Evolutionary conservation across 2,888 invertebrate genomes (phyloP).

Genomic region (Pegoplata infirma): DNA sequence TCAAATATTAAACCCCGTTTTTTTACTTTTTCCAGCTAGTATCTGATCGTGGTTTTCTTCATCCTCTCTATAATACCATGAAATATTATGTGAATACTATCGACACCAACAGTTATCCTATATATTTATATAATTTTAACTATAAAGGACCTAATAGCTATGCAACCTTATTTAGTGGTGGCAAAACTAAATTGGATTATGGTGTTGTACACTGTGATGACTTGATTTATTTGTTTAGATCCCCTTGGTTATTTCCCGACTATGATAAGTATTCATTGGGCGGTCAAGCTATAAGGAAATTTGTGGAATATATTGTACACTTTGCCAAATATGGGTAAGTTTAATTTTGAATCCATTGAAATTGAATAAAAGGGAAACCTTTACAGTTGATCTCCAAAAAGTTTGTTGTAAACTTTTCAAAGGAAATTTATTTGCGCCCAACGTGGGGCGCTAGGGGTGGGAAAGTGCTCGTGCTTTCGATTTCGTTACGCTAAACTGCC

Average conservation of each 20-base stretch:
- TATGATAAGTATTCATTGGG: constrained; percentile 73
- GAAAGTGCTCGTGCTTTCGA: too few species aligned
- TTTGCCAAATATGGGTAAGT: constrained; percentile 79
- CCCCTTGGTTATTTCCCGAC: constrained; percentile 77
- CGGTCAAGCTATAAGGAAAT: constrained; percentile 72
- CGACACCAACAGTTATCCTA: constrained; percentile 70
- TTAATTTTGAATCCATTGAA: too few species aligned
- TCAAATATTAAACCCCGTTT: background rate
- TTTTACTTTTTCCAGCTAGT: constrained; percentile 74
- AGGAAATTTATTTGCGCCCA: too few species aligned
- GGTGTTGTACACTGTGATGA: constrained; percentile 80
- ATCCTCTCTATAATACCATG: constrained; percentile 77
- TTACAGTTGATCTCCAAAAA: too few species aligned
- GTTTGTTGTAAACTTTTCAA: too few species aligned
- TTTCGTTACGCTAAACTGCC: too few species aligned
- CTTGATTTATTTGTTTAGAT: constrained; percentile 79
- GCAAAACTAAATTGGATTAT: constrained; percentile 65
- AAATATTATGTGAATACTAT: constrained; percentile 66
- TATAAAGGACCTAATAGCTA: constrained; percentile 78
- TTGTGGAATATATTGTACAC: constrained; percentile 78
- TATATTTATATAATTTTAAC: constrained; percentile 79
- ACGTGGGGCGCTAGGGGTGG: too few species aligned
- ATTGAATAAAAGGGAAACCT: too few species aligned
- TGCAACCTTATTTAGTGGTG: constrained; percentile 77
- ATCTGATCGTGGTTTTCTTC: constrained; percentile 79